phyloP scores from a whole-genome alignment of 1,140 invertebrate species.

The Calliphora vicina region DNA sequence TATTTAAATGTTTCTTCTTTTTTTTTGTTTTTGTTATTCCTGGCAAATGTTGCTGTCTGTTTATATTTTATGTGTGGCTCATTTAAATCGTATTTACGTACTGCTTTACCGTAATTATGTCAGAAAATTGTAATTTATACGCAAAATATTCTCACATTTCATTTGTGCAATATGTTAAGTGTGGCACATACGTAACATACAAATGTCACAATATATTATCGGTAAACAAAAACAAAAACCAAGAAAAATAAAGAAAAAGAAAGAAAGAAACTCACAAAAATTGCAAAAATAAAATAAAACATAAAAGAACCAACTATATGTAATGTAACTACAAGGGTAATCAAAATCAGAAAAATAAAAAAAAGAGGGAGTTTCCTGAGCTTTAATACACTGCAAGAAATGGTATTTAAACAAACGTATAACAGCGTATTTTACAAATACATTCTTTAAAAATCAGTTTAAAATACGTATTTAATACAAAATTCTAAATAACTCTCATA shows the following conservation, averaged over 20 bases:
- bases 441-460: too few species aligned
- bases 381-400: background rate
- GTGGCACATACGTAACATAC: slow-evolving; percentile 25
- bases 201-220: slow-evolving; percentile 36
- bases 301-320: background rate
- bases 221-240: background rate
- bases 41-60: background rate
- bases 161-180: slow-evolving; percentile 16
- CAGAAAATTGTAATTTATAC: slow-evolving; percentile 37
- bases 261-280: background rate
- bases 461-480: too few species aligned
- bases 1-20: slow-evolving; percentile 4
- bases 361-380: background rate
- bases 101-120: slow-evolving; percentile 36
- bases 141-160: slow-evolving; percentile 35
- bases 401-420: background rate
- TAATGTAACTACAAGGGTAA: background rate
- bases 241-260: too few species aligned
- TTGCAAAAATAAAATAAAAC: background rate
- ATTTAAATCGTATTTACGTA: slow-evolving; percentile 29
- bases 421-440: too few species aligned
- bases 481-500: too few species aligned
- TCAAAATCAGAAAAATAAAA: background rate
- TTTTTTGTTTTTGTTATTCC: background rate
- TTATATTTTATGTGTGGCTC: slow-evolving; percentile 10